phyloP scores from a whole-genome alignment of 2,888 invertebrate species.

The Hoplodrina blanda region DNA sequence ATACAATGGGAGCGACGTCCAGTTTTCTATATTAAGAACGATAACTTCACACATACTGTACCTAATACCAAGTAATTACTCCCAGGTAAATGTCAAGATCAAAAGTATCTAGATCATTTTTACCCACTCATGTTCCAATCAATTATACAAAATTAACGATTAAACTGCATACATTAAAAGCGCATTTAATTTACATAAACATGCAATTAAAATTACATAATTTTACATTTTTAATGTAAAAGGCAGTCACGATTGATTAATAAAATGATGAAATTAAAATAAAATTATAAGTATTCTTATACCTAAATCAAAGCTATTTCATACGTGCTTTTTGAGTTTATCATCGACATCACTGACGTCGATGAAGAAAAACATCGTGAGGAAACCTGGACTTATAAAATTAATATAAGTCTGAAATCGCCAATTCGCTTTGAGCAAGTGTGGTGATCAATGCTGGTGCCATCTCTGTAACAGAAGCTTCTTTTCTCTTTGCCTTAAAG shows the following conservation, averaged over 20 bases:
- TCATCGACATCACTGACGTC: too few relatives aligned
- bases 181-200: constrained; percentile 33
- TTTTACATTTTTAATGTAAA: constrained; percentile 13
- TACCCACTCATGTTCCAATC: constrained; percentile 3
- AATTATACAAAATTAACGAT: constrained; percentile 4
- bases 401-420: too few relatives aligned
- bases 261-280: constrained; percentile 1
- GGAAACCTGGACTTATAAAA: too few relatives aligned
- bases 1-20: constrained; percentile 16
- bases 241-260: constrained; percentile 28
- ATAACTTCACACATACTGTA: constrained; percentile 7
- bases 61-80: constrained; percentile 18
- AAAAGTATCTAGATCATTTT: constrained; percentile 40
- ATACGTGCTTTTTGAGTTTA: too few relatives aligned
- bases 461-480: too few relatives aligned
- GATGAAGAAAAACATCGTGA: too few relatives aligned
- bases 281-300: not conserved
- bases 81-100: constrained; percentile 45
- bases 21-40: constrained; percentile 37
- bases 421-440: too few relatives aligned
- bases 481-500: too few relatives aligned
- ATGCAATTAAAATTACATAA: constrained; percentile 23
- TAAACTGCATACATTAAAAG: constrained; percentile 24
- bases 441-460: too few relatives aligned
- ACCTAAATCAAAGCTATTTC: not conserved